Conservation (phyloP, 1,140 invertebrate species). For the Ceratoteleas bidentatus region DNA sequence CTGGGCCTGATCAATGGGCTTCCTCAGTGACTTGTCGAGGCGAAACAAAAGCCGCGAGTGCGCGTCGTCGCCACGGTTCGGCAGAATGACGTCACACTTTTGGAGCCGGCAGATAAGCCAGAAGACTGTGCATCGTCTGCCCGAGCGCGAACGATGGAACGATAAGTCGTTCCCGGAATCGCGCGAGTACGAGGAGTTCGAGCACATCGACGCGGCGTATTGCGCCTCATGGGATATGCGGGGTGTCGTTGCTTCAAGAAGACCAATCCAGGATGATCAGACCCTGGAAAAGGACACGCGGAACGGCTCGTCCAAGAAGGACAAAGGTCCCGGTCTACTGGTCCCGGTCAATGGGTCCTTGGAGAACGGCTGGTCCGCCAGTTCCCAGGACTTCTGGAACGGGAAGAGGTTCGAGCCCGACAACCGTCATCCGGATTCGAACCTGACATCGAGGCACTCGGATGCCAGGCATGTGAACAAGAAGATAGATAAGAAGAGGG, state of each 20-base stretch:
- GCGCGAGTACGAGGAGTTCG: constrained; percentile 48
- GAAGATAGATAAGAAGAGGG: constrained; percentile 44
- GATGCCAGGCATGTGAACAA: constrained; percentile 45
- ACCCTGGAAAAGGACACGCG: constrained; percentile 37
- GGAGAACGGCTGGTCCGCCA: constrained; percentile 36
- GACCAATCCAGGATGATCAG: constrained; percentile 24
- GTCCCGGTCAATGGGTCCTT: constrained; percentile 39
- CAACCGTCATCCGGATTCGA: constrained; percentile 25
- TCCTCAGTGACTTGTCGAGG: constrained; percentile 21
- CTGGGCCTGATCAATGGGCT: constrained; percentile 28
- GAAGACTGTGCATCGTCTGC: constrained; percentile 39
- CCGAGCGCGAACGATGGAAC: constrained; percentile 35
- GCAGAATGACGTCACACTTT: constrained; percentile 73
- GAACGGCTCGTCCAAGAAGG: constrained; percentile 51
- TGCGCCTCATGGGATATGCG: constrained; percentile 71
- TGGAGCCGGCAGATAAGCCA: constrained; percentile 62
- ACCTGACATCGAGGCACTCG: constrained; percentile 15
- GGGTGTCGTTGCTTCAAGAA: constrained; percentile 58
- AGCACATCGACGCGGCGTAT: constrained; percentile 38
- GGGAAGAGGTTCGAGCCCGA: constrained; percentile 24
- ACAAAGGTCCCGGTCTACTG: constrained; percentile 43
- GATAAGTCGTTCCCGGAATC: constrained; percentile 44
- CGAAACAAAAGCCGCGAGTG: constrained; percentile 31
- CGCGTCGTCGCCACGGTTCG: constrained; percentile 42
- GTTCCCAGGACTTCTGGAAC: constrained; percentile 44